A percentile compares a stretch with the other conserved stretches of the same genome.
Evolutionary conservation across 2,797 vertebrate species (phyloP).

Genomic region (Sebastes oblongus): DNA sequence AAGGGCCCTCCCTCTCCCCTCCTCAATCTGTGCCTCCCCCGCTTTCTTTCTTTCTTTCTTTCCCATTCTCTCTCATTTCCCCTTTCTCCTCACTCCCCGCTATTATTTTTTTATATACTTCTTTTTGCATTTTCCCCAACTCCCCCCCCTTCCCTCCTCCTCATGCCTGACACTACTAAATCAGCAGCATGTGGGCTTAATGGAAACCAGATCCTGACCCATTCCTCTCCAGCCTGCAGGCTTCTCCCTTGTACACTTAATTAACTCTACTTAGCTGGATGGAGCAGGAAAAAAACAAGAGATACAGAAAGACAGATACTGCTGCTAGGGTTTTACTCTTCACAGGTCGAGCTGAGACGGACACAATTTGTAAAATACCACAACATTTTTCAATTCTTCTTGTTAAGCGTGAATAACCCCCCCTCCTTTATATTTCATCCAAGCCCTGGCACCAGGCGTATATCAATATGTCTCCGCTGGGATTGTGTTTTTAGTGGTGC

Average conservation of each 20-base stretch:
- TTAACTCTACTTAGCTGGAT: conserved; percentile 15
- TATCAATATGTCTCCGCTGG: conserved; percentile 42
- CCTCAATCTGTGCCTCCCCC: conserved; percentile 13
- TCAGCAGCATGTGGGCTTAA: conserved; percentile 81
- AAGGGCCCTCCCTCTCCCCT: conserved; percentile 44
- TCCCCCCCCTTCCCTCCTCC: neutral
- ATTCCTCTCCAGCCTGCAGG: conserved; percentile 46
- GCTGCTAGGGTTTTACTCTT: conserved; percentile 8
- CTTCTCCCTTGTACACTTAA: conserved; percentile 38
- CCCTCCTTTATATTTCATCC: neutral
- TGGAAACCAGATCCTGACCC: conserved; percentile 75
- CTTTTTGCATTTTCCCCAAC: conserved; percentile 7
- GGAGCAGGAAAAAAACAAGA: neutral
- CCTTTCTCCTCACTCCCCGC: conserved; percentile 13
- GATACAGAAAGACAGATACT: neutral
- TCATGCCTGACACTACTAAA: conserved; percentile 71
- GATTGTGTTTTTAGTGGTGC: conserved; percentile 53
- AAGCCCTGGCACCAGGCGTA: conserved; percentile 19
- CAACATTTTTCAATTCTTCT: neutral
- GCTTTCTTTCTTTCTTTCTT: neutral
- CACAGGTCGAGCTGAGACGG: neutral
- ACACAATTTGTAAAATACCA: conserved; percentile 4
- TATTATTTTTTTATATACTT: conserved; percentile 28
- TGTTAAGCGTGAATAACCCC: conserved; percentile 10
- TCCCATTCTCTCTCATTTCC: conserved; percentile 46